A percentile compares a stretch with the other conserved stretches of the same genome.
Evolutionary conservation across 2,797 vertebrate species (phyloP).

Genomic region (Dermochelys coriacea): DNA sequence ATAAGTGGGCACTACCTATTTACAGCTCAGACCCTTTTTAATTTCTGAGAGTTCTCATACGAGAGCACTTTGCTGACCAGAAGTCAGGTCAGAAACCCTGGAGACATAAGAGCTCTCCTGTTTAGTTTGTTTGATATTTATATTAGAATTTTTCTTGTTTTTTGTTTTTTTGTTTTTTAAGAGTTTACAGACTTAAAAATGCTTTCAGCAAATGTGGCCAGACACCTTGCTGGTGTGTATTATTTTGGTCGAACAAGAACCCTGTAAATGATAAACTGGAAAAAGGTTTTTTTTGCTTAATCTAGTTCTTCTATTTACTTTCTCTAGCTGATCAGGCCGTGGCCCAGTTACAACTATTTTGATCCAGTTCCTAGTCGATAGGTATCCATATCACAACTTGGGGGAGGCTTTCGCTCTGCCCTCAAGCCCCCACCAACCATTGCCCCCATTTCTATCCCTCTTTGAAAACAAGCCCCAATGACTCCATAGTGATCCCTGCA

Average conservation of each 20-base stretch:
- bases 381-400: background rate
- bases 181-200: background rate
- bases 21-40: background rate
- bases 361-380: background rate
- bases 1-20: background rate
- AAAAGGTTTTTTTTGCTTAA: background rate
- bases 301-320: background rate
- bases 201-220: background rate
- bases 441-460: background rate
- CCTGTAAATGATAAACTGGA: background rate
- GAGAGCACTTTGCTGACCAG: background rate
- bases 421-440: background rate
- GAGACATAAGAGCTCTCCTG: background rate
- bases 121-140: background rate
- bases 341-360: background rate
- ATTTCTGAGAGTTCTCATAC: background rate
- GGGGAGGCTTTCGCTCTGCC: background rate
- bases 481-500: background rate
- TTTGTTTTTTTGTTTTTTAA: background rate
- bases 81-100: background rate
- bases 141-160: background rate
- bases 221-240: fast-evolving
- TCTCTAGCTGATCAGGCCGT: background rate
- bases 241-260: background rate
- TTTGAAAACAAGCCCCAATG: background rate